These are phyloP conservation scores for Morone saxatilis DNA, from an alignment of 2,113 vertebrate species.

Conservation along the genomic window DNA sequence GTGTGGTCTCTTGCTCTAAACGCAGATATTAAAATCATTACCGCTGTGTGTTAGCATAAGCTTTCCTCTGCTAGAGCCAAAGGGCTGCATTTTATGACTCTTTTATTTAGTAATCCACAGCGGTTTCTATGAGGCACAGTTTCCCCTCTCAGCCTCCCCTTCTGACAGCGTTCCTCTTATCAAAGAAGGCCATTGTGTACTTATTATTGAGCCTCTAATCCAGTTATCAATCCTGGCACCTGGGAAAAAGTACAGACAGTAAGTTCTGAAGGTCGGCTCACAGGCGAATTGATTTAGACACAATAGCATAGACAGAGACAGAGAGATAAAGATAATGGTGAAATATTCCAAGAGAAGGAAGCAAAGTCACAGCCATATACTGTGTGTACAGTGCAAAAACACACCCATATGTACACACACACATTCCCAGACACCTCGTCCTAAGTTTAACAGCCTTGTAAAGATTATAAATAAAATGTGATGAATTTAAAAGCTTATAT, in stretches of 20 bases:
- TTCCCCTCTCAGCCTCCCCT: conserved; percentile 34
- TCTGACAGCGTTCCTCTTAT: conserved; percentile 57
- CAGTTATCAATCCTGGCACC: conserved; percentile 66
- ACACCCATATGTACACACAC: not conserved
- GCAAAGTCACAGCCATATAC: not conserved
- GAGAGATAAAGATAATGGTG: conserved; percentile 21
- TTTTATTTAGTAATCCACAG: conserved; percentile 74
- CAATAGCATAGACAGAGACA: conserved; percentile 26
- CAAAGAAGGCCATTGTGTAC: conserved; percentile 71
- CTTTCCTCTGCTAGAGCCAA: conserved; percentile 53
- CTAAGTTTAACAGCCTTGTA: conserved; percentile 63
- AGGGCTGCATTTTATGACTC: conserved; percentile 69
- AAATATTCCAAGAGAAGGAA: conserved; percentile 27
- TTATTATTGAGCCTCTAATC: conserved; percentile 67
- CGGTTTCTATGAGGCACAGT: conserved; percentile 51
- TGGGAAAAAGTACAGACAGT: conserved; percentile 30
- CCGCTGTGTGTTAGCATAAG: conserved; percentile 65
- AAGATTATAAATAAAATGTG: conserved; percentile 56
- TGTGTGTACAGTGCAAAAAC: not conserved
- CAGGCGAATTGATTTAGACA: conserved; percentile 55
- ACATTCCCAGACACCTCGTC: conserved; percentile 50
- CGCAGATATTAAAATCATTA: conserved; percentile 76
- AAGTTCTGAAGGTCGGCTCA: conserved; percentile 49
- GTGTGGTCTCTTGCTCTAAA: conserved; percentile 63
- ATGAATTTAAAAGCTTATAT: conserved; percentile 52